Evolutionary conservation across 2,888 invertebrate species (phyloP), one percentile per base, ranked within the genome.

Genomic region (Sipha maydis): DNA sequence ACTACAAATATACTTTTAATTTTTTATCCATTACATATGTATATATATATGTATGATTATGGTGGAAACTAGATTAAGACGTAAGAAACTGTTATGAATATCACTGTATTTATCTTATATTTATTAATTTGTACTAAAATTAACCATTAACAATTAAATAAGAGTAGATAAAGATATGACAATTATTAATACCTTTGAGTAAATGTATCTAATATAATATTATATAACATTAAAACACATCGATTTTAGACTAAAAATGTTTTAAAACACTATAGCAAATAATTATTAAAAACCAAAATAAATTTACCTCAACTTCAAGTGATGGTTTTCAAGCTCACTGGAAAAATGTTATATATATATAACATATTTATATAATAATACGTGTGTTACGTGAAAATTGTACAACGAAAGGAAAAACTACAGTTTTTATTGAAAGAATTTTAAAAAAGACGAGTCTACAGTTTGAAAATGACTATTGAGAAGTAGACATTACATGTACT

Each of bases 391-490:
- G 28, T 28, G 28, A 25, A 61, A 61, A 61, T 25, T 28, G 11
- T 31, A 14, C 71, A 14, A 71, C 71, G 31, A 19, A 80, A 80
- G 38, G 11, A 25, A 80, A 38, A 61, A 56, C 17, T 38, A 38
- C 34, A 67, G 67, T 76, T 41, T 28, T 71, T 71, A 17, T 71
- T 3, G 5, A 31, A 31, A 9, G 28, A 71, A 71, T 28, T 71
- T 61, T 25, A 38, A 38, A 38, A 73, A 73, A 75, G 38, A 67
- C 67, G n/a, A 34, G 67, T 56, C 80, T 80, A 56, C 67, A 38
- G 80, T 67, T 80, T n/a, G 8, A 41, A 67, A 80, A 80, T 28
- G 61, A 80, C 80, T 80, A 79, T 54, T 79, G 78, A 56, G 78
- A 56, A 79, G n/a, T 56, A 9, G 38, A 14, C 71, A 25, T 83